phyloP scores from a whole-genome alignment of 2,888 invertebrate genomes.

The Cryptus armator region DNA sequence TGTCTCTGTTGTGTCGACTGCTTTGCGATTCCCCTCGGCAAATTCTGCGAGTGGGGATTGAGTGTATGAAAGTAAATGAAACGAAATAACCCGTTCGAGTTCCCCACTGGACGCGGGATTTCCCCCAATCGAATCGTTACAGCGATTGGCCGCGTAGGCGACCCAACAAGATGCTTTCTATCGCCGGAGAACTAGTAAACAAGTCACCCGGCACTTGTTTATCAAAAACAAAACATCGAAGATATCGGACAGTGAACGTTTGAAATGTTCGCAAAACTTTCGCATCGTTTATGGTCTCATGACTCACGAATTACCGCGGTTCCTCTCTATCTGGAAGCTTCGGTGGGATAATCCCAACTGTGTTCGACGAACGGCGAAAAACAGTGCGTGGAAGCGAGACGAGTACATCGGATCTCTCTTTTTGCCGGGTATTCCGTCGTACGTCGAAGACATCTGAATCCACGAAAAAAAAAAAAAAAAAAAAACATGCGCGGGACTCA shows the following conservation, averaged over 20 bases:
- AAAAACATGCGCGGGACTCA: neutral
- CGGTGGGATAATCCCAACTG: neutral
- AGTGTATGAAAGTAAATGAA: constrained; percentile 1
- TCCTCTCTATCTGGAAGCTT: neutral
- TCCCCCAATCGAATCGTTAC: neutral
- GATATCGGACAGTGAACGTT: neutral
- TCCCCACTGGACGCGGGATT: neutral
- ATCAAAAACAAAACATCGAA: neutral
- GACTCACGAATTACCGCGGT: constrained; percentile 13
- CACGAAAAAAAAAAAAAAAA: neutral
- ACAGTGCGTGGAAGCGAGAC: neutral
- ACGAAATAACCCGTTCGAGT: neutral
- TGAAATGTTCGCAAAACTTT: neutral
- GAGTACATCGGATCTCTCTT: neutral
- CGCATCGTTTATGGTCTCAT: neutral
- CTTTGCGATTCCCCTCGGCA: neutral
- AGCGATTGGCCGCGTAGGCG: neutral
- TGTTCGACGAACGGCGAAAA: neutral
- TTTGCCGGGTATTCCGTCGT: neutral
- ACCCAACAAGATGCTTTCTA: neutral
- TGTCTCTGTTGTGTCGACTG: neutral
- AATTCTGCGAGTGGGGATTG: neutral
- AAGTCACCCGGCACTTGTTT: neutral
- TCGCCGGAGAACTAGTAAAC: neutral
- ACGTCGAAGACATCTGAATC: neutral